Evolutionary conservation across 2,797 vertebrate species (phyloP).

Genomic region (Chanos chanos): DNA sequence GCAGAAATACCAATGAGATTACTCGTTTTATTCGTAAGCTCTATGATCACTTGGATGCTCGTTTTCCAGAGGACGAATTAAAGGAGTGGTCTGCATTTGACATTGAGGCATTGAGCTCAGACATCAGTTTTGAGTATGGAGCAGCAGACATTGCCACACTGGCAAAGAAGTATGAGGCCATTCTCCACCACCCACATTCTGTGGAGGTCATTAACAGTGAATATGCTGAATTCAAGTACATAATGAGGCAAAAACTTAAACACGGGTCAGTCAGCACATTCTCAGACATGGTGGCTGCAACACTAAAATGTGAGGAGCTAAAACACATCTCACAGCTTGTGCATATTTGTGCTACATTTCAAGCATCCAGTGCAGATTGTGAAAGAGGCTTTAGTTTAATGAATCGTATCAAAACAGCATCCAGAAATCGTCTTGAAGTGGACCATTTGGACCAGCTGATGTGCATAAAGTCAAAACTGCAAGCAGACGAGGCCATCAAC

Average conservation of each 20-base stretch:
- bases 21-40: slow-evolving; percentile 34
- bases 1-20: slow-evolving; percentile 27
- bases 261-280: slow-evolving; percentile 31
- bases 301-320: slow-evolving; percentile 39
- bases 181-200: slow-evolving; percentile 36
- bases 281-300: slow-evolving; percentile 36
- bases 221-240: slow-evolving; percentile 44
- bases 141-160: slow-evolving; percentile 34
- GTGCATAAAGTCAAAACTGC: slow-evolving; percentile 12
- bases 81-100: slow-evolving; percentile 52
- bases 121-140: slow-evolving; percentile 34
- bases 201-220: slow-evolving; percentile 35
- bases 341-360: slow-evolving; percentile 41
- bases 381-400: slow-evolving; percentile 45
- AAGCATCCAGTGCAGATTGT: slow-evolving; percentile 45
- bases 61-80: slow-evolving; percentile 46
- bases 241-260: slow-evolving; percentile 39
- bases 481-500: slow-evolving; percentile 14
- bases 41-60: slow-evolving; percentile 42
- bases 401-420: slow-evolving; percentile 43
- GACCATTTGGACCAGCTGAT: slow-evolving; percentile 41
- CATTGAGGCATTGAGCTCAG: slow-evolving; percentile 43
- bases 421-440: slow-evolving; percentile 42
- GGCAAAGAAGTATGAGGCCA: slow-evolving; percentile 39
- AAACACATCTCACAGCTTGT: slow-evolving; percentile 42